These are phyloP conservation scores for Aphelocoma californica DNA, from an alignment of 2,797 vertebrate genomes.

Conservation along the genomic window DNA sequence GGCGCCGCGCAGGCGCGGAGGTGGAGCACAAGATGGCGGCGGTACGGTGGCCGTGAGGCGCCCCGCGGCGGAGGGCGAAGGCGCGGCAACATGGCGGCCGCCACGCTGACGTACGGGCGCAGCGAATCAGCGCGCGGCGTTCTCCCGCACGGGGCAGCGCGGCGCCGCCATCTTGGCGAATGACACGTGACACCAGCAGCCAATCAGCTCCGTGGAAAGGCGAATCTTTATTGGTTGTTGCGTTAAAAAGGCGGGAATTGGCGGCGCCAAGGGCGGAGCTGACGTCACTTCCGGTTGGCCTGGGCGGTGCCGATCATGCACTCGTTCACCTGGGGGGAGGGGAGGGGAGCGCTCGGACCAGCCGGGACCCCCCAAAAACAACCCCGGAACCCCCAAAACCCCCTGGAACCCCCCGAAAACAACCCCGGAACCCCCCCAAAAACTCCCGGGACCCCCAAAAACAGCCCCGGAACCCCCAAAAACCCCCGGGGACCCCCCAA, in stretches of 20 bases:
- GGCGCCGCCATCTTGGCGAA: not conserved
- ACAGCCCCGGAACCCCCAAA: too few species aligned
- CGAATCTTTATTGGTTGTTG: not conserved
- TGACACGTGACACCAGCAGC: not conserved
- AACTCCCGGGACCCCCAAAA: too few species aligned
- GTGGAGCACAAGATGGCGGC: not conserved
- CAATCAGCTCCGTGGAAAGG: not conserved
- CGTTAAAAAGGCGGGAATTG: not conserved
- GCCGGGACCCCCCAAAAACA: too few species aligned
- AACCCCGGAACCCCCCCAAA: too few species aligned
- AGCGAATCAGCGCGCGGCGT: not conserved
- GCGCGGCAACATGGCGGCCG: not conserved
- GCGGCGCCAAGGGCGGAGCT: not conserved
- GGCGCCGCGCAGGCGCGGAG: not conserved
- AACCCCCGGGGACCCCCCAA: too few species aligned
- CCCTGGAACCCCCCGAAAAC: too few species aligned
- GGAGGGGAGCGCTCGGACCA: too few species aligned
- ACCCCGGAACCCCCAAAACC: too few species aligned
- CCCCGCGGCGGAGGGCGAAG: not conserved
- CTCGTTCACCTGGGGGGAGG: not conserved
- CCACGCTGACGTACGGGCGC: accelerated
- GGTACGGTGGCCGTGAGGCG: not conserved
- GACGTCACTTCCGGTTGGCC: not conserved
- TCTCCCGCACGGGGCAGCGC: accelerated
- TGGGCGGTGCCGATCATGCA: not conserved